Evolutionary conservation across 2,113 vertebrate genomes (phyloP).

Genomic region (Apodemus sylvaticus): DNA sequence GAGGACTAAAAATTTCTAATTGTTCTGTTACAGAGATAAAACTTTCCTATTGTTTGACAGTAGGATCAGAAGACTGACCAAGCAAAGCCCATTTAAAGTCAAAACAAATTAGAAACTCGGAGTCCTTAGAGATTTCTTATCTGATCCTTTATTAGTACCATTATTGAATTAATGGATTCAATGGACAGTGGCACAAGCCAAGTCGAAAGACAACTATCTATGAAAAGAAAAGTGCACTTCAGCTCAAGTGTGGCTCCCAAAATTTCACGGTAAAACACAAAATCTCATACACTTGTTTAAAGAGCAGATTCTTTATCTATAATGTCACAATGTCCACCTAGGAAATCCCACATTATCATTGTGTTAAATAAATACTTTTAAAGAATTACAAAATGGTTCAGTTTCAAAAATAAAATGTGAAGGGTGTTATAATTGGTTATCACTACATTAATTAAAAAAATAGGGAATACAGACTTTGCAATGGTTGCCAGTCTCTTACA

Average conservation of each 20-base stretch:
- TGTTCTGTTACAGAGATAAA: neutral
- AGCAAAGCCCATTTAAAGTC: neutral
- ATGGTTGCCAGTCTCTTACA: neutral
- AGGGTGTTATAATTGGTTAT: neutral
- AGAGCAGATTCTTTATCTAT: neutral
- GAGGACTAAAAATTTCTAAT: neutral
- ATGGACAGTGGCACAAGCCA: too few relatives aligned
- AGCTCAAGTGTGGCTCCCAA: neutral
- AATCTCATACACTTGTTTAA: neutral
- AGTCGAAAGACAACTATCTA: neutral
- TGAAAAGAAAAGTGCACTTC: neutral
- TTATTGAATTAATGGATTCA: neutral
- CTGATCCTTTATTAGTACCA: neutral
- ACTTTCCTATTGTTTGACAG: neutral
- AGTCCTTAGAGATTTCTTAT: neutral
- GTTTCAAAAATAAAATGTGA: neutral
- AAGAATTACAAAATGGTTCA: neutral
- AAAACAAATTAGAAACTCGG: neutral
- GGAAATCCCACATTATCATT: neutral
- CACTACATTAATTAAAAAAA: neutral
- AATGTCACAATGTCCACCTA: too few relatives aligned
- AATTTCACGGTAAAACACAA: neutral
- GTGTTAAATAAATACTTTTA: neutral
- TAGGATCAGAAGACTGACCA: neutral
- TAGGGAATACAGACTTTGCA: neutral